Evolutionary conservation across 2,113 vertebrate species (phyloP), one percentile per base, ranked within the genome.

Genomic region (Heliornis fulica): DNA sequence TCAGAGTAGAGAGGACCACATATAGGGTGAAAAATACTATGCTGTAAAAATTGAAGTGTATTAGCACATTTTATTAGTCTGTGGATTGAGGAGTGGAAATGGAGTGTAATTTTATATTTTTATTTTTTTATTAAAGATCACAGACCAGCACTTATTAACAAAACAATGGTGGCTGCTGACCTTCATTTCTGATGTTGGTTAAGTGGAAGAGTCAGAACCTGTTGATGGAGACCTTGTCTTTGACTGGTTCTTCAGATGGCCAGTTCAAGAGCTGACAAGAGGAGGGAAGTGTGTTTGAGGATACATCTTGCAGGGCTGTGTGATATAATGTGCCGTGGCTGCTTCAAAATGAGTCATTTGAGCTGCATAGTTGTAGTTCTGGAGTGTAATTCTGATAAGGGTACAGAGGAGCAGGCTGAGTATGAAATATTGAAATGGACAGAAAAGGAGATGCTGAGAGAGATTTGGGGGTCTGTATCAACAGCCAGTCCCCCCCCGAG

Each of bases 181-280:
- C n/a, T 64, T 28, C 2, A 2, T 38, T 53, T 29, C 13, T 34
- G 12, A 31, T 40, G 20, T 10, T 78, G 69, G 26, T 10, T 23
- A 20, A 81, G 69, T 57, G 48, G 46, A 63, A 57, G 17, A 48
- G 34, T 46, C 5, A 6, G 51, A 65, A 29, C 17, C 17, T 51
- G 8, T 26, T 43, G 66, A 48, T 72, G 40, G n/a, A 68, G 29
- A 11, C 17, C 11, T 77, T 31, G 34, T 15, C 28, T 28, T 45
- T 34, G 25, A 12, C 17, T 32, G 36, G 9, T 51, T 79, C 53
- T 51, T 63, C 7, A 12, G 19, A 51, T 2, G 48, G 16, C 29
- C 0, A 0, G 14, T 57, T 74, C 41, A 41, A 6, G 22, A 87
- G 31, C 22, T 31, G 31, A 1, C 7, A 9, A 34, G 18, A 36